Conservation (phyloP, 2,888 invertebrate genomes). For the Caenorhabditis drosophilae region DNA sequence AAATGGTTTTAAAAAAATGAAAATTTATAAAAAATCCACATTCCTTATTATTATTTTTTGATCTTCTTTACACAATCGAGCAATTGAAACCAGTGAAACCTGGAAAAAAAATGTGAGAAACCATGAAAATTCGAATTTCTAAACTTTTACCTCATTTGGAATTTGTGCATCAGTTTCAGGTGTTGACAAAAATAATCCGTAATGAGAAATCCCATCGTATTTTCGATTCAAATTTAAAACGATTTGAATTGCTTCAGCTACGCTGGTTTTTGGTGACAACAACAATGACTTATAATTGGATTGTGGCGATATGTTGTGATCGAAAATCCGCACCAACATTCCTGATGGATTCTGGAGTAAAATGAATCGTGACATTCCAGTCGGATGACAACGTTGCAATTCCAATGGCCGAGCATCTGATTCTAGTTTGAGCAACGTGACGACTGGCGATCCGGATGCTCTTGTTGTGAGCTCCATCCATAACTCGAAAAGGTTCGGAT, state of each 20-base stretch:
- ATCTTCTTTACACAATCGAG: slow-evolving; percentile 46
- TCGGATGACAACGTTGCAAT: slow-evolving; percentile 89
- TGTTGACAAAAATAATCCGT: slow-evolving; percentile 26
- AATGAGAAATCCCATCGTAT: slow-evolving; percentile 21
- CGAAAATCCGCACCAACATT: slow-evolving; percentile 85
- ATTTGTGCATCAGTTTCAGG: slow-evolving; percentile 53
- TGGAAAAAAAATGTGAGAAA: too few species aligned
- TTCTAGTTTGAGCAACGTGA: slow-evolving; percentile 73
- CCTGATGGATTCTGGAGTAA: slow-evolving; percentile 83
- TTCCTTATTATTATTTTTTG: slow-evolving; percentile 57
- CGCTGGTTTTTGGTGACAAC: slow-evolving; percentile 53
- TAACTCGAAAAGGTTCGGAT: slow-evolving; percentile 88
- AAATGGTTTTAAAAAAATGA: neutral
- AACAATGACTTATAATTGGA: slow-evolving; percentile 65
- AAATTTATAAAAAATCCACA: slow-evolving; percentile 37
- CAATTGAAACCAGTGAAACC: slow-evolving; percentile 46
- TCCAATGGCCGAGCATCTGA: slow-evolving; percentile 88
- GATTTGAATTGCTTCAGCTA: slow-evolving; percentile 48
- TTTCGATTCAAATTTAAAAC: slow-evolving; percentile 54
- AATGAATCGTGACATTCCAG: slow-evolving; percentile 85
- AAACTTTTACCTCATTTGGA: slow-evolving; percentile 54
- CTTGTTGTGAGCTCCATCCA: slow-evolving; percentile 76
- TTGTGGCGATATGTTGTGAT: slow-evolving; percentile 19
- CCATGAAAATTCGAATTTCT: too few species aligned
- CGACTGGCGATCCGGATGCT: slow-evolving; percentile 33